Base-by-base conservation (phyloP, 2,888 invertebrate genomes). In the Adela reaumurella region DNA sequence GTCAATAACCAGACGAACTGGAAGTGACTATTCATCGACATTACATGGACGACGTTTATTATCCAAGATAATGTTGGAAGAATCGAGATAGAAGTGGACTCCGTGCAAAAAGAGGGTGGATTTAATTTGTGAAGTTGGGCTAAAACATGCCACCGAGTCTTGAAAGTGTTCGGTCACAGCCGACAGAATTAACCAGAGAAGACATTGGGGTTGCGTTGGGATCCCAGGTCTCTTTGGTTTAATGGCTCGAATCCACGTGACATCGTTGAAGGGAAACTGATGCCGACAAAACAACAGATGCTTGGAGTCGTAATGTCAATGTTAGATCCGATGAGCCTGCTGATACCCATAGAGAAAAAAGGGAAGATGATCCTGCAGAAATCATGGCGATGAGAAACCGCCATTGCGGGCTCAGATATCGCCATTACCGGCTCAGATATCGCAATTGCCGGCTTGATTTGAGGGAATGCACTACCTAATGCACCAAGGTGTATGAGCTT, bases 31-130 rank as follows among this genome's bases (percentile, higher is more conserved):
- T 49, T 16, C n/a, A 52, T 1, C 55, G 50, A 4, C 52, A 51
- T 42, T 59, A 59, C 20, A 53, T 58, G 51, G 57, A 58, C 24
- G 56, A 56, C 19, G 19, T 43, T 41, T 5, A 49, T 54, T 18
- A 50, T 52, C 1, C 46, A 35, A 19, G 28, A 47, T 0, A 53
- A 56, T 42, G 54, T 57, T 1, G 29, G 18, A 10, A 16, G 24
- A 5, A 6, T 53, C 6, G 17, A 16, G 3, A 3, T 4, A 3
- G 14, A 4, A 4, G 35, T 35, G 3, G 14, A 8, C 4, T 3
- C 3, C 3, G 14, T 35, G 3, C 4, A 35, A 3, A 3, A 8
- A 3, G 11, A 14, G 11, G 35, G 35, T 3, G 35, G 35, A 14
- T 35, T 35, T 35, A 8, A 35, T 35, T 14, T 35, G 8, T 14